Conservation (phyloP, 2,888 invertebrate species). For the Leucozona laternaria region DNA sequence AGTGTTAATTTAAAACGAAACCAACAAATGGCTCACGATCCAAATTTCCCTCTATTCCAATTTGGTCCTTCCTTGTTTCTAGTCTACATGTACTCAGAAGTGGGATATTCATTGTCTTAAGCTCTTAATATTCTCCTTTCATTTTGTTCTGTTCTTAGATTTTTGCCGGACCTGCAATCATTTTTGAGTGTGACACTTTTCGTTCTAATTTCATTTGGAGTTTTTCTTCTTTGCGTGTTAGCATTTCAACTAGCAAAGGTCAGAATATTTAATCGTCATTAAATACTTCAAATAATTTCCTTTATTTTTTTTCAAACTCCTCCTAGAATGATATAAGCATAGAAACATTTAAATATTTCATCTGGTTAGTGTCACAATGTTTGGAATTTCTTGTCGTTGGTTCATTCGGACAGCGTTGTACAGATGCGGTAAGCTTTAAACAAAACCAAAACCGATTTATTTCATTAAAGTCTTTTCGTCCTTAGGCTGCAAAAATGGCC, state of each 20-base stretch:
- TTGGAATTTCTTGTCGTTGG: constrained; percentile 35
- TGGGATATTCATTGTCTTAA: no score
- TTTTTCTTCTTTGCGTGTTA: constrained; percentile 27
- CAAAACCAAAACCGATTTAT: neutral
- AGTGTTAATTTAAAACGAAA: no score
- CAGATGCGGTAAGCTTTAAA: constrained; percentile 19
- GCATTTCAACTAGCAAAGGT: constrained; percentile 37
- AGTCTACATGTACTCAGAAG: no score
- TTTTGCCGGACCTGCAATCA: neutral
- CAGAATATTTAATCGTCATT: neutral
- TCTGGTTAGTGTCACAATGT: constrained; percentile 28
- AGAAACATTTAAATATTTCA: constrained; percentile 24
- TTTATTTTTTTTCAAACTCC: neutral
- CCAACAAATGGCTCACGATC: no score
- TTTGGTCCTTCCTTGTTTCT: no score
- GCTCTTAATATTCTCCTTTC: no score
- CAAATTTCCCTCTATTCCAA: no score
- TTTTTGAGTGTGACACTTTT: constrained; percentile 13
- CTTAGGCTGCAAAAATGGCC: constrained; percentile 34
- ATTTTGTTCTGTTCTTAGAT: neutral
- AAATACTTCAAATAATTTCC: neutral
- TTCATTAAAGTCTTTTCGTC: neutral
- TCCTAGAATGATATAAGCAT: constrained; percentile 18
- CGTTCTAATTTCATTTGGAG: constrained; percentile 15
- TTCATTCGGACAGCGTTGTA: constrained; percentile 23